Conservation (phyloP, 2,113 vertebrate species). For the Stomatorhinus ivindoensis region DNA sequence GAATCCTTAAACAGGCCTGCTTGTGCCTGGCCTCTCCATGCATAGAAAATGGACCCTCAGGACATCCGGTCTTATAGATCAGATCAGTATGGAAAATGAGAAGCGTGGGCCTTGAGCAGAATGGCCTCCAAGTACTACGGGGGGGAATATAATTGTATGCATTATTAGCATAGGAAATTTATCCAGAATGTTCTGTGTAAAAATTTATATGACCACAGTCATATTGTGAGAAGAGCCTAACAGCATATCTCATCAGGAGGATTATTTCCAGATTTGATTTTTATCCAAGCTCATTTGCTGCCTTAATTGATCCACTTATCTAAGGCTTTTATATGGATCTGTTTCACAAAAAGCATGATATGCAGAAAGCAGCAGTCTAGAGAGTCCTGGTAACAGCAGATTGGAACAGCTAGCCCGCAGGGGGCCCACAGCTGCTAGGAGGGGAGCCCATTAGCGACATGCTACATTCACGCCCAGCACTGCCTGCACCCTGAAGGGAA, state of each 20-base stretch:
- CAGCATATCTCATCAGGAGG: background rate
- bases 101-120: background rate
- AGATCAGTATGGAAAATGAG: background rate
- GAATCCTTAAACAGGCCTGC: conserved; percentile 15
- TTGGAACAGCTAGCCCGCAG: background rate
- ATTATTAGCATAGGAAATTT: background rate
- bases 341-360: background rate
- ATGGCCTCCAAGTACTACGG: background rate
- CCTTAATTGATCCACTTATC: background rate
- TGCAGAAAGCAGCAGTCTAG: background rate
- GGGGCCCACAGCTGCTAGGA: background rate
- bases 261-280: background rate
- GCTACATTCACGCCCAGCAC: background rate
- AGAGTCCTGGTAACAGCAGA: background rate
- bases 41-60: conserved; percentile 1
- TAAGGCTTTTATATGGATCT: background rate
- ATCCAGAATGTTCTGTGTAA: background rate
- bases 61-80: background rate
- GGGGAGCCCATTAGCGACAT: background rate
- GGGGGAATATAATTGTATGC: background rate
- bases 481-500: background rate
- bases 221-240: background rate
- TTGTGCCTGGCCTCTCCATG: background rate
- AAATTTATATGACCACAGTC: background rate
- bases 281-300: background rate